Base-by-base conservation (phyloP, 2,797 vertebrate species). In the Sandelia bainsii region DNA sequence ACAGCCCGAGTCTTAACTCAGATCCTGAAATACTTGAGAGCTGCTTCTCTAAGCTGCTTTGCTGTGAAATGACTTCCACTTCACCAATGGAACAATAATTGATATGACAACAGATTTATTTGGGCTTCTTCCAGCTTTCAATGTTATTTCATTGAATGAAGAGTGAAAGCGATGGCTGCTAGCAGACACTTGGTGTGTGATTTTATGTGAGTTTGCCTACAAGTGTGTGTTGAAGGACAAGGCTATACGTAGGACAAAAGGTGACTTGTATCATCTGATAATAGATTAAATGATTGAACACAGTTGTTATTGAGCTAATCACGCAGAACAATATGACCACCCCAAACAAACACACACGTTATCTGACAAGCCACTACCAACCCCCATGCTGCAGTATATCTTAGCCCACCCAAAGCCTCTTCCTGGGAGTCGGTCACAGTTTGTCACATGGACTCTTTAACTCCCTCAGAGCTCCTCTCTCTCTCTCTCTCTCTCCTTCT, bases 71-170 rank as follows among this genome's bases (percentile, higher is more conserved):
- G 83, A 93, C 90, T 93, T 92, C 89, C 89, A 90, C 90, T 93
- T 91, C 91, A 92, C 81, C 89, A 81, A 81, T 84, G 89, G 89
- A 90, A 93, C 91, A 91, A 92, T 95, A 94, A 95, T 93, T 93
- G 91, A 94, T 92, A 90, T 93, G 93, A 95, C 93, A 94, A 93
- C 87, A 92, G 91, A 91, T 92, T 94, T 93, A 93, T 91, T 91
- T 87, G 77, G 86, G 75, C 82, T 79, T 77, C 75, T 83, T 82
- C 76, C 71, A 77, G 77, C 79, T 76, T 69, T 72, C 49, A 66
- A 82, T 70, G 83, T 80, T 60, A 67, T 82, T 90, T 75, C 59
- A 62, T 73, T 71, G 71, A 82, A 81, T 51, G 75, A 61, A 44
- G 72, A 81, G 81, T 69, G 79, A 64, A 84, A 75, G 77, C 37